phyloP scores from a whole-genome alignment of 2,888 invertebrate species.

The Xylocampa areola region DNA sequence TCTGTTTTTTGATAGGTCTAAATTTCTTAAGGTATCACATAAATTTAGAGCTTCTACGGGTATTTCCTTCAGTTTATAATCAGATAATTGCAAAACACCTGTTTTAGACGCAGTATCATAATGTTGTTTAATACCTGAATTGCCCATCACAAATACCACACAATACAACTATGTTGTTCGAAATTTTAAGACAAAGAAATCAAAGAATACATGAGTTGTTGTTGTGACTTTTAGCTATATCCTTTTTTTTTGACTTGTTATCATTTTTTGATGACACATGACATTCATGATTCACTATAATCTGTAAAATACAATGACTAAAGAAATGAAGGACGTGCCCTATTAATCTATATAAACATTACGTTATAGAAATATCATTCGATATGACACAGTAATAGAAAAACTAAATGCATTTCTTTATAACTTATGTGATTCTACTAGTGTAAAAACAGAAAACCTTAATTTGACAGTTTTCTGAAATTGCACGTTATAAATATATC shows the following conservation, averaged over 20 bases:
- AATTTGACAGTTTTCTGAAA: no score
- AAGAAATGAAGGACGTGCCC: no score
- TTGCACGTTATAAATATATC: no score
- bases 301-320: no score
- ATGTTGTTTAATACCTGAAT: constrained; percentile 96
- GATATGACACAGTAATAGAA: no score
- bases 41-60: constrained; percentile 91
- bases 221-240: not conserved
- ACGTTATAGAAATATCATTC: no score
- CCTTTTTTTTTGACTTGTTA: not conserved
- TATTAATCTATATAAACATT: no score
- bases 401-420: no score
- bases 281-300: no score
- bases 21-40: constrained; percentile 92
- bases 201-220: constrained; percentile 8
- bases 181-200: not conserved
- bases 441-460: no score
- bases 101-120: constrained; percentile 98
- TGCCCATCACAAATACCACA: constrained; percentile 92
- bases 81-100: constrained; percentile 96
- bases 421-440: no score
- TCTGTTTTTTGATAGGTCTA: constrained; percentile 98
- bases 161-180: not conserved
- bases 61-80: constrained; percentile 94
- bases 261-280: no score